Base-by-base conservation (phyloP, 2,888 invertebrate genomes). In the Chymomyza fuscimana region DNA sequence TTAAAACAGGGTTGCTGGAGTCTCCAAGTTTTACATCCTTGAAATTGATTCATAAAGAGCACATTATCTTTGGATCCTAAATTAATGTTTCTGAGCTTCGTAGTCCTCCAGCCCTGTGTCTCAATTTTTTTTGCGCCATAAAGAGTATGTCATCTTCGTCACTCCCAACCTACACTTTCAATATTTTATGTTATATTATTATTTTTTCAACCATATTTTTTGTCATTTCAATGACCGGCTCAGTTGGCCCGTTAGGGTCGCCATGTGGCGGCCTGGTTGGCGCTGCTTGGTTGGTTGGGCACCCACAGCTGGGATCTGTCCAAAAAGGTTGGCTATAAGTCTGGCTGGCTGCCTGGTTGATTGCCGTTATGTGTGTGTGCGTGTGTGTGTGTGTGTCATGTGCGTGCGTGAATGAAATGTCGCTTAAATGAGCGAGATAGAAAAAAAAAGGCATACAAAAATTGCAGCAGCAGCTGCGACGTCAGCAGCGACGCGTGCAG, bases 221-320 rank as follows among this genome's bases (percentile, higher is more conserved):
- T 88, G 87, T 88, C 87, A 87, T 87, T 87, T 85, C 81, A 88
- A 85, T 83, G 77, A 81, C 77, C 78, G 76, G 77, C 70, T 81
- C 50, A 63, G 72, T 25, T 65, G 65, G 25, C 40, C 16, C 46
- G 16, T 25, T 54, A 16, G 65, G 22, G 32, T 32, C 50, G 50
- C 12, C 25, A 50, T 29, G 19, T 59, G 50, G 40, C 22, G 22
- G 59, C 58, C 29, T 15, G 52, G 22, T 54, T 67, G 51, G 56
- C 51, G 12, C 46, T 15, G 58, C 46, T 25, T n/a, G 32, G 64
- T 60, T 51, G 64, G 19, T 32, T 36, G 56, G 16, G 63, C 32
- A 25, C 32, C 32, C 32, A 32, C 22, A 5, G 56, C 25, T 12
- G 63, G 40, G 62, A 54, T 72, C 73, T 69, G 65, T 72, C 72